Conservation (phyloP, 2,113 vertebrate species). For the Elachura formosa region DNA sequence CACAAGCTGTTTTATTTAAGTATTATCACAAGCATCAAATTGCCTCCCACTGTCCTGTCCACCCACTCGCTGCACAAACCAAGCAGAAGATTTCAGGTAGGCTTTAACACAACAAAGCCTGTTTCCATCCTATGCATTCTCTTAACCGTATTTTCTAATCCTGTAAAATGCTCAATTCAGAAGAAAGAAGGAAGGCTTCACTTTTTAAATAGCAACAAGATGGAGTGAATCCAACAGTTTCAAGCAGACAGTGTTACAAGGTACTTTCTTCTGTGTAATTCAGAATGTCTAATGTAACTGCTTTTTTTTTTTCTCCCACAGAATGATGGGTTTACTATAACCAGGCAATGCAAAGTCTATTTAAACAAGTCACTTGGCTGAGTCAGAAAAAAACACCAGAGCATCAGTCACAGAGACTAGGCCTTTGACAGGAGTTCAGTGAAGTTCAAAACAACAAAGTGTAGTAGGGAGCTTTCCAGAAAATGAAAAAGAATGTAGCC, state of each 20-base stretch:
- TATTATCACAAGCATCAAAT: not conserved
- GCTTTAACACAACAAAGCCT: not conserved
- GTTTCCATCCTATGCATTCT: not conserved
- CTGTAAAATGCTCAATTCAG: not conserved
- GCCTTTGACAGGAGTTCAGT: not conserved
- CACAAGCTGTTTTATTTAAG: not conserved
- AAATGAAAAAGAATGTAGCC: not conserved
- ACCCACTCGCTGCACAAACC: not conserved
- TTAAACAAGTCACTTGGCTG: slow-evolving; percentile 49
- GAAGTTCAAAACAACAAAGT: not conserved
- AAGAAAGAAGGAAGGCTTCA: not conserved
- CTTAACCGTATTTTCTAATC: not conserved
- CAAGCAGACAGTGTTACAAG: slow-evolving; percentile 1
- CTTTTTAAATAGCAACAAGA: not conserved
- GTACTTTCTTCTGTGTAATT: not conserved
- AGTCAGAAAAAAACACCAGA: slow-evolving; percentile 3
- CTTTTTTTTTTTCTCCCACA: not conserved
- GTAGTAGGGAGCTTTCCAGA: not conserved
- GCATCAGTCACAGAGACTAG: not conserved
- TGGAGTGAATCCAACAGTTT: not conserved
- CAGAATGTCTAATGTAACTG: slow-evolving; percentile 1
- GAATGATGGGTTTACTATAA: not conserved
- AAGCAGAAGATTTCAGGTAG: not conserved
- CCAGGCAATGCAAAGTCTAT: slow-evolving; percentile 34
- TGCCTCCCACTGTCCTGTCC: not conserved